Evolutionary conservation across 2,888 invertebrate genomes (phyloP).

Genomic region (Cyclophora albipunctata): DNA sequence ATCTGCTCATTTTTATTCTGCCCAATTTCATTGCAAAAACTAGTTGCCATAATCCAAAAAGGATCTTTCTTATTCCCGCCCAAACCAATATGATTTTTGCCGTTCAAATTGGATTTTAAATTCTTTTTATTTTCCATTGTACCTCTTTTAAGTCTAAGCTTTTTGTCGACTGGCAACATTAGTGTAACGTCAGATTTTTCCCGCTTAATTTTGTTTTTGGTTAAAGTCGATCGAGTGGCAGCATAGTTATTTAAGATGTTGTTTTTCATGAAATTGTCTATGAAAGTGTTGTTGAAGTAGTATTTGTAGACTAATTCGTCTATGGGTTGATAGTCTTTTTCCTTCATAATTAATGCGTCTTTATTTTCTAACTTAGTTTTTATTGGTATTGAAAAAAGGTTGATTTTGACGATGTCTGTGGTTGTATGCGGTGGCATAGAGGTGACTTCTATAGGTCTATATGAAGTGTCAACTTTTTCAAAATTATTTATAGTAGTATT

Average conservation of each 20-base stretch:
- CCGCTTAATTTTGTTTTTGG: constrained; percentile 43
- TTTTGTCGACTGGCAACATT: constrained; percentile 35
- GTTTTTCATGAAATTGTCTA: constrained; percentile 54
- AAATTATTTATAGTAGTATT: constrained; percentile 4
- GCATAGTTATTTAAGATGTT: constrained; percentile 42
- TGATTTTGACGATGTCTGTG: constrained; percentile 53
- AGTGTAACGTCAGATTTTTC: constrained; percentile 40
- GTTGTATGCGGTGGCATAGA: constrained; percentile 18
- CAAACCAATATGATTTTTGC: too few species aligned
- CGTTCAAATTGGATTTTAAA: neutral
- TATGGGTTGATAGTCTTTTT: constrained; percentile 53
- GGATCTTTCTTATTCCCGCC: constrained; percentile 28
- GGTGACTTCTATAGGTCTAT: constrained; percentile 7
- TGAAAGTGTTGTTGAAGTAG: constrained; percentile 65
- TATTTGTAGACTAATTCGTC: constrained; percentile 66
- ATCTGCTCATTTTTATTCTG: constrained; percentile 40
- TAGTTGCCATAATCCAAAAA: constrained; percentile 47
- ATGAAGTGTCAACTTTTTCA: neutral
- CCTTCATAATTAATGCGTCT: constrained; percentile 52
- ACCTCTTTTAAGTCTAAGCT: constrained; percentile 44
- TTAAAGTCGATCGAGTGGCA: constrained; percentile 7
- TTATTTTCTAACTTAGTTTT: constrained; percentile 38
- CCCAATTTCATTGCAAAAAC: constrained; percentile 54
- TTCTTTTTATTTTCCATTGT: constrained; percentile 16
- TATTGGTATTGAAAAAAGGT: constrained; percentile 49